These are phyloP conservation scores for Plagodis pulveraria DNA, from an alignment of 2,888 invertebrate species.

Conservation along the genomic window DNA sequence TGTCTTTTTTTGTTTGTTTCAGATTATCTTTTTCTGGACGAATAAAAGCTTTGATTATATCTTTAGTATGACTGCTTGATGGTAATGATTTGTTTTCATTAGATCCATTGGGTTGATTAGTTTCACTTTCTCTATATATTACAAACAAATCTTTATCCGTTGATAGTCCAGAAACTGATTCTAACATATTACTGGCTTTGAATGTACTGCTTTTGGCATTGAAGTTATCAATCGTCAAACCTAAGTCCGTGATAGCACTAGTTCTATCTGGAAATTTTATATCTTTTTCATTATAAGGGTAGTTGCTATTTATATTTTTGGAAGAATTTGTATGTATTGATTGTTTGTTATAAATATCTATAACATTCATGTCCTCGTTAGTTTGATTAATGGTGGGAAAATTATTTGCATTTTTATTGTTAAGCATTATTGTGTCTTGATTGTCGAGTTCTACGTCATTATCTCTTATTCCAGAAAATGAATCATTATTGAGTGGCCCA, in stretches of 20 bases:
- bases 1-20: conserved; percentile 5
- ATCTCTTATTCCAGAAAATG: conserved; percentile 48
- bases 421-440: conserved; percentile 19
- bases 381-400: conserved; percentile 16
- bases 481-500: conserved; percentile 59
- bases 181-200: conserved; percentile 32
- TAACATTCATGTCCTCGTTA: conserved; percentile 41
- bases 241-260: conserved; percentile 38
- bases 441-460: conserved; percentile 26
- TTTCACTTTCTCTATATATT: conserved; percentile 64
- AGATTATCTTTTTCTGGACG: conserved; percentile 30
- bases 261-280: conserved; percentile 33
- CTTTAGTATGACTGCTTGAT: conserved; percentile 37
- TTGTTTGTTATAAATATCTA: conserved; percentile 59
- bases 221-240: conserved; percentile 26
- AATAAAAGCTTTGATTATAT: conserved; percentile 40
- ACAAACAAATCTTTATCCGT: conserved; percentile 63
- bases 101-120: conserved; percentile 36
- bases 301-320: conserved; percentile 42
- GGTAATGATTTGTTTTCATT: conserved; percentile 37
- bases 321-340: conserved; percentile 49
- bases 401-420: conserved; percentile 3
- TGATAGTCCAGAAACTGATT: conserved; percentile 42
- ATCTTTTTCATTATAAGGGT: conserved; percentile 17
- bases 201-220: conserved; percentile 23